These are phyloP conservation scores for Coregonus ussuriensis DNA, from an alignment of 2,797 vertebrate genomes.

Conservation along the genomic window DNA sequence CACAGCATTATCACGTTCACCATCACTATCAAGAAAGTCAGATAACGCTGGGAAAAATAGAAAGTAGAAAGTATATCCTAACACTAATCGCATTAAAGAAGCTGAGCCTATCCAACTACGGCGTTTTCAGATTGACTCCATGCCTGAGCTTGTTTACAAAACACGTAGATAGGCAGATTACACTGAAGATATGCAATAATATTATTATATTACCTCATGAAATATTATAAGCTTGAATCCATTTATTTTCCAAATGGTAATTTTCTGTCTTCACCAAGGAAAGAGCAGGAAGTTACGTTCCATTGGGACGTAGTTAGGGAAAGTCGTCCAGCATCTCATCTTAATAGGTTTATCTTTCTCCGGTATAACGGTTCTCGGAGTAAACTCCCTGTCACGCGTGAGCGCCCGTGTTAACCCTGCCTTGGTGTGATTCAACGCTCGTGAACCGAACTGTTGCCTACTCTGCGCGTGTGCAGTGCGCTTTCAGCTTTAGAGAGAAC, in stretches of 20 bases:
- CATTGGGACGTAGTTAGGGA: conserved; percentile 38
- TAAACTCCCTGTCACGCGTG: conserved; percentile 28
- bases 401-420: conserved; percentile 36
- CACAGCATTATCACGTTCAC: background rate
- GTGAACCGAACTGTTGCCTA: conserved; percentile 21
- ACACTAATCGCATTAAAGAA: conserved; percentile 44
- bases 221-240: conserved; percentile 69
- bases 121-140: conserved; percentile 5
- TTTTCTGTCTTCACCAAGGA: conserved; percentile 43
- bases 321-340: conserved; percentile 56
- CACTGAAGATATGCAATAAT: conserved; percentile 25
- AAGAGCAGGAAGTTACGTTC: conserved; percentile 53
- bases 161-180: conserved; percentile 35
- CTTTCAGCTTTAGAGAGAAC: conserved; percentile 39
- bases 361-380: conserved; percentile 38
- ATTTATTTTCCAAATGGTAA: conserved; percentile 55
- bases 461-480: conserved; percentile 66
- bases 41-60: conserved; percentile 23
- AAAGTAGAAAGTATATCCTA: background rate
- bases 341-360: conserved; percentile 23
- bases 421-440: conserved; percentile 48
- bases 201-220: conserved; percentile 70
- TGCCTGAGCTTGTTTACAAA: conserved; percentile 15
- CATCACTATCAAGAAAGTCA: conserved; percentile 14
- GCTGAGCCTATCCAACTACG: conserved; percentile 14